Evolutionary conservation across 2,113 vertebrate species (phyloP).

Genomic region (Cottus gobio): DNA sequence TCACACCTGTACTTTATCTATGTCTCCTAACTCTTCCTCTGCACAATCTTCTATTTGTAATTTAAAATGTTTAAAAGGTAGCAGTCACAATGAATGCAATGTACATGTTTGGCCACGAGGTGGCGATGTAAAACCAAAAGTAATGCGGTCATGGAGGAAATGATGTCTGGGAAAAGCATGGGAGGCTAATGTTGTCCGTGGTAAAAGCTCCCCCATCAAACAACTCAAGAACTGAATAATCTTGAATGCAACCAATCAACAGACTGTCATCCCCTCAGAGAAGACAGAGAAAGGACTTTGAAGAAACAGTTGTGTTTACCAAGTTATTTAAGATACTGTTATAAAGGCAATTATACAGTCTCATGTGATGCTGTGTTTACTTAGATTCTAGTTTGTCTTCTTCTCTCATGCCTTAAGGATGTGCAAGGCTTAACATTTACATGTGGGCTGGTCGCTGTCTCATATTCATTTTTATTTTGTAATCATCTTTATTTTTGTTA

Average conservation of each 20-base stretch:
- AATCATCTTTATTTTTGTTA: background rate
- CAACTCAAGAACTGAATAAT: background rate
- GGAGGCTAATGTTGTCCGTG: no score
- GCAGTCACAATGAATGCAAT: background rate
- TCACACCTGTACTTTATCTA: background rate
- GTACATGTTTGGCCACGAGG: conserved; percentile 39
- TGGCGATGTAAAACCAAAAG: conserved; percentile 40
- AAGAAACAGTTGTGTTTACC: conserved; percentile 51
- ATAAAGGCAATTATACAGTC: conserved; percentile 24
- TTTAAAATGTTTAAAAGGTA: background rate
- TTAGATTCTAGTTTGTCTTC: conserved; percentile 71
- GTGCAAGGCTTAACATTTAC: background rate
- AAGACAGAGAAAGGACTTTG: conserved; percentile 25
- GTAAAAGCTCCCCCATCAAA: background rate
- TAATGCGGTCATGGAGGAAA: no score
- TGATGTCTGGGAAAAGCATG: background rate
- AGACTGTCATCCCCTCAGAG: conserved; percentile 57
- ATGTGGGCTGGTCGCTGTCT: background rate
- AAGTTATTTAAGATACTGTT: conserved; percentile 43
- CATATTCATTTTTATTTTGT: background rate
- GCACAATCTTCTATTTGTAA: background rate
- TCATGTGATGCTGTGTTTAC: conserved; percentile 52
- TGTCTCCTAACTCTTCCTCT: background rate
- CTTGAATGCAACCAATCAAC: conserved; percentile 40
- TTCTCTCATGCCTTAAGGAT: conserved; percentile 29